phyloP scores from a whole-genome alignment of 35 echinoderm and acorn worm species.

The Heliocidaris tuberculata region DNA sequence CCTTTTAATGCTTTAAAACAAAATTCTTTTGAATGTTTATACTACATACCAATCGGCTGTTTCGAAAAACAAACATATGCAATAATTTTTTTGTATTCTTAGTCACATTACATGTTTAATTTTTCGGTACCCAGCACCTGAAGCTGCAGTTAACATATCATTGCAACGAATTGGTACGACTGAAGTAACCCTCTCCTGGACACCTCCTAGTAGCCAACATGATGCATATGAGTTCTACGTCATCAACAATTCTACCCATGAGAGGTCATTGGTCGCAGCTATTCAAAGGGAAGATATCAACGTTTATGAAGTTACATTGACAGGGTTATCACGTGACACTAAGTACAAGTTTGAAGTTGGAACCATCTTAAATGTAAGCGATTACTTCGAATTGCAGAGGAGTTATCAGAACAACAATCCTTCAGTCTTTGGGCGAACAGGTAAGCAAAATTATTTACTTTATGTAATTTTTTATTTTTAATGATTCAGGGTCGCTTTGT shows the following conservation, averaged over 20 bases:
- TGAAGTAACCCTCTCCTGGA: background rate
- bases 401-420: background rate
- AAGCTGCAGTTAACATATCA: background rate
- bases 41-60: no score
- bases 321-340: background rate
- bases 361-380: background rate
- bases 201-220: background rate
- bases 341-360: background rate
- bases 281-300: background rate
- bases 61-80: no score
- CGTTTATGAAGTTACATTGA: background rate
- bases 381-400: background rate
- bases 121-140: no score
- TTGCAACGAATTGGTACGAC: background rate
- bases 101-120: no score
- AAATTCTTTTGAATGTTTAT: no score
- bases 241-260: conserved; percentile 1
- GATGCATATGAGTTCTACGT: conserved; percentile 26
- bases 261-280: background rate
- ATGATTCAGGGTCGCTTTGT: no score
- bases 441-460: background rate
- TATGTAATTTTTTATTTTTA: no score
- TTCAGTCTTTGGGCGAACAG: background rate
- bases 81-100: no score
- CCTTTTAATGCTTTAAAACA: no score